A percentile compares a stretch with the other conserved stretches of the same genome.
These are phyloP conservation scores for Anguilla pacifica DNA, from an alignment of 2,797 vertebrate species.

Conservation along the genomic window DNA sequence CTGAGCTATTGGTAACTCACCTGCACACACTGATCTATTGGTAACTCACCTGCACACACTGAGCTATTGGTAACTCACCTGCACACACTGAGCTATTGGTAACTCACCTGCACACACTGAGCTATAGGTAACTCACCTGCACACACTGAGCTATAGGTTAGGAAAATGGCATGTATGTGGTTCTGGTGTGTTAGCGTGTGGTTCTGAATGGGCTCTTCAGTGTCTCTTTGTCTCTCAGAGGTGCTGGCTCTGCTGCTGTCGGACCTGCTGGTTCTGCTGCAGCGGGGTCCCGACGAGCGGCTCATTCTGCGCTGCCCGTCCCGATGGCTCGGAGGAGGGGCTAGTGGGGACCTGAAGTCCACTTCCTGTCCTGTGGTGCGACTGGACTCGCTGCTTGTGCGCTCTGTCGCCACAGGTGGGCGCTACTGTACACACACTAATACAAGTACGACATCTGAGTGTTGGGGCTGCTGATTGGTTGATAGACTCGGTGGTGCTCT, in stretches of 20 bases:
- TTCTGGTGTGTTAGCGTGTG: not conserved
- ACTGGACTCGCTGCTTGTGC: slow-evolving; percentile 72
- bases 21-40: no score
- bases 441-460: not conserved
- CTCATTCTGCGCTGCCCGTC: slow-evolving; percentile 87
- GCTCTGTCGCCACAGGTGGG: slow-evolving; percentile 72
- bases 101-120: no score
- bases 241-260: slow-evolving; percentile 89
- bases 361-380: slow-evolving; percentile 74
- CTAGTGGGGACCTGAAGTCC: slow-evolving; percentile 65
- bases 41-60: no score
- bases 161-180: slow-evolving; percentile 48
- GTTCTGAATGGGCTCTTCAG: not conserved
- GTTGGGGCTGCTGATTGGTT: not conserved
- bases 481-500: no score
- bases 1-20: no score
- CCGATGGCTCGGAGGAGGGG: slow-evolving; percentile 71
- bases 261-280: slow-evolving; percentile 86
- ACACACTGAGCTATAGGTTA: no score
- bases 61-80: not conserved
- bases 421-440: not conserved
- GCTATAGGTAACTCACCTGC: no score
- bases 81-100: no score
- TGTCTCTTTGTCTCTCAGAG: slow-evolving; percentile 65
- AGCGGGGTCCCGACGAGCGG: slow-evolving; percentile 82